Percentiles rank a stretch among this genome's conserved stretches.
Conservation (phyloP, 1,140 invertebrate species). For the Nixonia krombeini region DNA sequence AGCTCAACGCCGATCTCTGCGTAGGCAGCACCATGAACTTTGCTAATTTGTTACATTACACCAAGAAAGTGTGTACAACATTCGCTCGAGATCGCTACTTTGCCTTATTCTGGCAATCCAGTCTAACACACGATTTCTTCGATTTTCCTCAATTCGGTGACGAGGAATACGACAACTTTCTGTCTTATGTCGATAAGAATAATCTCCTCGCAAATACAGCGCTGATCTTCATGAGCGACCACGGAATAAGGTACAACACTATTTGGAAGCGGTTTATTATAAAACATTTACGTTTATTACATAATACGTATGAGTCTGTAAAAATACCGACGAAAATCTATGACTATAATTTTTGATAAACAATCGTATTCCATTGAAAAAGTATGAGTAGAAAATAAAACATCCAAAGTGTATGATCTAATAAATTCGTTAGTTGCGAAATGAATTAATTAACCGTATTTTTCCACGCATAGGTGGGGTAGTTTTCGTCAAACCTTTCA, state of each 20-base stretch:
- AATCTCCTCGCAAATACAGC: conserved; percentile 69
- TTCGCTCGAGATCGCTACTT: conserved; percentile 70
- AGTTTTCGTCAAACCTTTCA: conserved; percentile 76
- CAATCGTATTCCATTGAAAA: too few species aligned
- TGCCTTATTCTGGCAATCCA: conserved; percentile 70
- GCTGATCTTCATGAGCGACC: conserved; percentile 79
- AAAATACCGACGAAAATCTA: too few species aligned
- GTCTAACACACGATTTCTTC: conserved; percentile 70
- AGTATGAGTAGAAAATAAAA: too few species aligned
- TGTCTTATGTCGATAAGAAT: conserved; percentile 47
- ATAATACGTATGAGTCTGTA: too few species aligned
- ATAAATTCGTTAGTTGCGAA: too few species aligned
- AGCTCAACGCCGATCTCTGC: conserved; percentile 71
- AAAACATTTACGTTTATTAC: too few species aligned
- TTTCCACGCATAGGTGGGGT: conserved; percentile 73
- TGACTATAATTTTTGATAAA: too few species aligned
- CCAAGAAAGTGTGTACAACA: conserved; percentile 68
- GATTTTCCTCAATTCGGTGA: conserved; percentile 67
- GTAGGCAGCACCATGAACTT: conserved; percentile 67
- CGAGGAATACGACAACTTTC: conserved; percentile 51
- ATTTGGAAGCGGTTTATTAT: too few species aligned
- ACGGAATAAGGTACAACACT: conserved; percentile 75
- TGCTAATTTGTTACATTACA: conserved; percentile 65
- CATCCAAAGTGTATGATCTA: too few species aligned
- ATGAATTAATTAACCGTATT: neutral